Base-by-base conservation (phyloP, 2,113 vertebrate genomes). In the Cercocebus atys region DNA sequence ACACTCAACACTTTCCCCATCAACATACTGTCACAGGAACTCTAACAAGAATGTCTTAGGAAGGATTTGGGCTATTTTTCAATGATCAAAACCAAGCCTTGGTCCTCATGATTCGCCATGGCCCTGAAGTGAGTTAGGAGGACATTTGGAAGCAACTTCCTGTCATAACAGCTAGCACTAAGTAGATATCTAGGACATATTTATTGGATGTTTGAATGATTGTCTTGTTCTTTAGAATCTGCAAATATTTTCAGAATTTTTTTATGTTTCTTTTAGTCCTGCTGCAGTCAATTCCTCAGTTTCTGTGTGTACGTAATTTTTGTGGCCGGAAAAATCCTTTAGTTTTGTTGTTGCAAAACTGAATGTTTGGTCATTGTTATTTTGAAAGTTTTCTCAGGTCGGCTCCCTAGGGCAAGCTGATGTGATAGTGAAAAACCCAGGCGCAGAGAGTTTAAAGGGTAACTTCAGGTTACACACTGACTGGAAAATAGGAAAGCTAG, bases 101-200 rank as follows among this genome's bases (percentile, higher is more conserved):
- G 89, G 68, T 72, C 38, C n/a, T 57, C 50, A 9, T 81, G 72
- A 86, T 38, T 93, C 82, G 50, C 82, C 38, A 61, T 13, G 57
- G 10, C 50, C 92, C 75, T 85, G 57, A 38, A 95, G 82, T 59
- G 83, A 64, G 52, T 70, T 73, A 88, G 43, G 43, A 91, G 9
- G 50, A 93, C 94, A 91, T 70, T 97, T 89, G 83, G 87, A 88
- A 95, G 76, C 50, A 52, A 59, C 70, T 59, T 96, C 66, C 83
- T 78, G 27, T 92, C 94, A 87, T 4, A 76, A 82, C 38, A 45
- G 38, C 40, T 50, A 88, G 38, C 70, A 76, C 30, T 8, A 76
- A 40, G 61, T 40, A 87, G 79, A 50, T 73, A 68, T 87, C 27
- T 64, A 47, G 59, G 75, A 80, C 55, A 27, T 61, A 80, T 35